Evolutionary conservation across 2,888 invertebrate species (phyloP).

Genomic region (Drosophila siamana): DNA sequence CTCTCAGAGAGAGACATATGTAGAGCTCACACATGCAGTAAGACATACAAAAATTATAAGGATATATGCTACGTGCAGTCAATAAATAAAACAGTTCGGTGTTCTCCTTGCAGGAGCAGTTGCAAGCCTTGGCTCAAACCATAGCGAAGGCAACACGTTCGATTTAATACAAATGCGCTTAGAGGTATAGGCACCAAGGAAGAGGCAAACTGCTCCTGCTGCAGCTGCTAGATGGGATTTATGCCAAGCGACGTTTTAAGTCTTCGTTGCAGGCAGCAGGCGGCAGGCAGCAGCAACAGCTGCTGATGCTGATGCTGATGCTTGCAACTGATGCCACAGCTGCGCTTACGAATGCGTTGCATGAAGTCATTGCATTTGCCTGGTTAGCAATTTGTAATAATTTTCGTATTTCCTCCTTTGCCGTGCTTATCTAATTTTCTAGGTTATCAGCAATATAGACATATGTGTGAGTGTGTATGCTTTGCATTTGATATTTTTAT

Average conservation of each 20-base stretch:
- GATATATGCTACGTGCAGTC: conserved; percentile 79
- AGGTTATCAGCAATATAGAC: conserved; percentile 40
- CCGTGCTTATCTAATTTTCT: conserved; percentile 47
- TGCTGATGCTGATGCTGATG: conserved; percentile 59
- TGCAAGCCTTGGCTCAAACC: conserved; percentile 45
- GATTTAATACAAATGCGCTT: conserved; percentile 77
- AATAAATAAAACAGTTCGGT: conserved; percentile 79
- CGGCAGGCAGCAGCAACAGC: conserved; percentile 54
- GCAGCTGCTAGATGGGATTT: conserved; percentile 57
- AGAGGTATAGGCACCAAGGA: conserved; percentile 40
- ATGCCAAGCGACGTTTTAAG: conserved; percentile 70
- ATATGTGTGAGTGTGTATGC: neutral
- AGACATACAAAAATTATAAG: conserved; percentile 78
- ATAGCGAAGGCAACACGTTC: conserved; percentile 71
- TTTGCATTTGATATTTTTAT: conserved; percentile 20
- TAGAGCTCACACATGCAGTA: conserved; percentile 46
- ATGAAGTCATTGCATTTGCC: conserved; percentile 70
- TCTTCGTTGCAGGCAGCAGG: conserved; percentile 54
- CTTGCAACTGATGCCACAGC: conserved; percentile 60
- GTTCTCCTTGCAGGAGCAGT: conserved; percentile 49
- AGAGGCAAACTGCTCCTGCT: no score
- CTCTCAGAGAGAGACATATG: conserved; percentile 65
- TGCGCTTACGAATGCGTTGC: conserved; percentile 64
- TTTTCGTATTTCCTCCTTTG: conserved; percentile 20
- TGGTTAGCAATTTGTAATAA: conserved; percentile 64